These are phyloP conservation scores for Aulostomus chinensis DNA, from an alignment of 2,797 vertebrate species.

Conservation along the genomic window DNA sequence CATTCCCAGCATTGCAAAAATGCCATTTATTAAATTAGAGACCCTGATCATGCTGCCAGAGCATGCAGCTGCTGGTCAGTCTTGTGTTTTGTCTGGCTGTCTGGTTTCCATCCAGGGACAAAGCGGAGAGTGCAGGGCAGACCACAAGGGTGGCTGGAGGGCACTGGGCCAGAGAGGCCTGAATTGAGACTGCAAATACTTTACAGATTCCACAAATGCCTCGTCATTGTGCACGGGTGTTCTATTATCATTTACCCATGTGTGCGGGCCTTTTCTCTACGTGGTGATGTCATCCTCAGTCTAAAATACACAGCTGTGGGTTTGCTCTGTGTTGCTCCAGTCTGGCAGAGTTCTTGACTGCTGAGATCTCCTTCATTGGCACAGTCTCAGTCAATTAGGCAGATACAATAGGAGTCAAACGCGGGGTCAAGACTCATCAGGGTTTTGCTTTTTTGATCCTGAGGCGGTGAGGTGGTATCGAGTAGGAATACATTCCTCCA, in stretches of 20 bases:
- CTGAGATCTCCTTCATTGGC: constrained; percentile 34
- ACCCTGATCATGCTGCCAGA: constrained; percentile 7
- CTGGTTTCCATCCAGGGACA: constrained; percentile 66
- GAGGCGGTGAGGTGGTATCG: background rate
- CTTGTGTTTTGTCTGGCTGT: constrained; percentile 64
- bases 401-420: constrained; percentile 61
- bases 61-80: constrained; percentile 63
- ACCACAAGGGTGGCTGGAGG: constrained; percentile 43
- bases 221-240: constrained; percentile 59
- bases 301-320: constrained; percentile 56
- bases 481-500: constrained; percentile 49
- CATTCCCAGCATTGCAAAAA: background rate
- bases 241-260: constrained; percentile 63
- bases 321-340: constrained; percentile 38
- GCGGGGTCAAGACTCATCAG: constrained; percentile 39
- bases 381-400: constrained; percentile 53
- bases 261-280: constrained; percentile 56
- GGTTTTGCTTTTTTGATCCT: too few species aligned
- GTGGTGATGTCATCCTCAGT: constrained; percentile 55
- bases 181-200: constrained; percentile 67
- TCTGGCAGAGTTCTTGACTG: constrained; percentile 51
- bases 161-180: constrained; percentile 46
- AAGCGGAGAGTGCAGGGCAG: constrained; percentile 50
- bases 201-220: constrained; percentile 74
- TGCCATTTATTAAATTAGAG: constrained; percentile 25